These are phyloP conservation scores for Avahi laniger DNA, from an alignment of 2,797 vertebrate species.

Conservation along the genomic window DNA sequence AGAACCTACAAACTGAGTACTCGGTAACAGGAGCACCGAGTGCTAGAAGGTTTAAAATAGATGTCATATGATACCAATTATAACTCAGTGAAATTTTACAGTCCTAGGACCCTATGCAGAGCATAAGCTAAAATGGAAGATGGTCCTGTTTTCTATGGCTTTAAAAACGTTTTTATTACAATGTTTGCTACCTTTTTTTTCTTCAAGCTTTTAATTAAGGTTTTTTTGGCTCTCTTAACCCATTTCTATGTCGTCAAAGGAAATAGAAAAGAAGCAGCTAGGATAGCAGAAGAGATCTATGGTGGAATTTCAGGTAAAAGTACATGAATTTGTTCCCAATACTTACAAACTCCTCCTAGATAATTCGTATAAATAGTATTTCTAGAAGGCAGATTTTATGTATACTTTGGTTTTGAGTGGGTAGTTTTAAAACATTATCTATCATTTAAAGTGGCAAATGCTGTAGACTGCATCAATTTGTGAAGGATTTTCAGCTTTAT, in stretches of 20 bases:
- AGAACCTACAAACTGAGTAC: constrained; percentile 79
- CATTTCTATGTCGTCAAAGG: constrained; percentile 89
- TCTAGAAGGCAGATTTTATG: constrained; percentile 53
- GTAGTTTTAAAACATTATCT: background rate
- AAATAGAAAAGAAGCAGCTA: constrained; percentile 89
- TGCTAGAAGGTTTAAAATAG: constrained; percentile 87
- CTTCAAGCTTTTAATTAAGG: constrained; percentile 86
- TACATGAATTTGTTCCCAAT: constrained; percentile 53
- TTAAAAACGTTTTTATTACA: constrained; percentile 87
- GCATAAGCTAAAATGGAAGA: constrained; percentile 85
- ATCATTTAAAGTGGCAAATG: constrained; percentile 46
- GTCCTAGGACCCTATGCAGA: constrained; percentile 79
- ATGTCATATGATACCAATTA: constrained; percentile 84
- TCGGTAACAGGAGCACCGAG: constrained; percentile 81
- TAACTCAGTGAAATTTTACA: constrained; percentile 75
- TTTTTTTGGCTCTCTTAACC: constrained; percentile 86
- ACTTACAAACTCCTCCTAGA: constrained; percentile 29
- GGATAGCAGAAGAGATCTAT: constrained; percentile 90
- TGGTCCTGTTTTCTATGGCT: constrained; percentile 83
- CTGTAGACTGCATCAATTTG: constrained; percentile 38
- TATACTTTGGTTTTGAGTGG: constrained; percentile 43
- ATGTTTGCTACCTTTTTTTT: constrained; percentile 88
- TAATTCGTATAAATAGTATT: constrained; percentile 46
- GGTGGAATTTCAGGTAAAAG: constrained; percentile 88
- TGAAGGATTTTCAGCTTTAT: constrained; percentile 68